Percentiles rank a stretch among this genome's conserved stretches.
phyloP scores from a whole-genome alignment of 2,797 vertebrate genomes.

The Enteromius paludinosus region DNA sequence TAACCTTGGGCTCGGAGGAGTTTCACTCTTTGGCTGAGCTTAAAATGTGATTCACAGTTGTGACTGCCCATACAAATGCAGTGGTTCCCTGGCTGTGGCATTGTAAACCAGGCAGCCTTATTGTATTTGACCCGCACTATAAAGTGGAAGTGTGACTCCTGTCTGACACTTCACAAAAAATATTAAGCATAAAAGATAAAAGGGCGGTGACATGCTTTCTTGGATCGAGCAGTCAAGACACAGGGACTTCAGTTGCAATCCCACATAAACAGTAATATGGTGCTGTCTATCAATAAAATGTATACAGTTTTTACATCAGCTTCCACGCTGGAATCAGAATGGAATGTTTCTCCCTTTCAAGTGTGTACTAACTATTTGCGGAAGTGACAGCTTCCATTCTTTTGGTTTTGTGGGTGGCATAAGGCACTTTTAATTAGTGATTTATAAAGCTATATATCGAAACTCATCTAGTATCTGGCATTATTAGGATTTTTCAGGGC shows the following conservation, averaged over 20 bases:
- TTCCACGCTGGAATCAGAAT: background rate
- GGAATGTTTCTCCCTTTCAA: background rate
- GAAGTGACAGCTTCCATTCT: background rate
- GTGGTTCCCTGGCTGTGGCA: slow-evolving; percentile 51
- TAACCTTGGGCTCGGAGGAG: slow-evolving; percentile 63
- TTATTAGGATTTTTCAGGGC: background rate
- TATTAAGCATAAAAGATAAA: slow-evolving; percentile 23
- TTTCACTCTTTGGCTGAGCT: slow-evolving; percentile 61
- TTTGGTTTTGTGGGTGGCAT: background rate
- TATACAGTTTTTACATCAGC: slow-evolving; percentile 4
- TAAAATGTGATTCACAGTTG: slow-evolving; percentile 65
- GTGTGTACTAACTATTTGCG: background rate
- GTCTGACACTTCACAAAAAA: slow-evolving; percentile 33
- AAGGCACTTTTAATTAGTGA: background rate
- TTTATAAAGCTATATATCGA: background rate
- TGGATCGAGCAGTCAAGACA: slow-evolving; percentile 31
- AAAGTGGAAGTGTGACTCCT: slow-evolving; percentile 35
- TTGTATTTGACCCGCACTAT: slow-evolving; percentile 27
- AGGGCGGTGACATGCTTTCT: slow-evolving; percentile 21
- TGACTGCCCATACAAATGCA: slow-evolving; percentile 65
- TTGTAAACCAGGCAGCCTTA: slow-evolving; percentile 38
- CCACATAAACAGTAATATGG: slow-evolving; percentile 31
- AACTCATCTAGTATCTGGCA: background rate
- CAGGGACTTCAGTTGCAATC: slow-evolving; percentile 10
- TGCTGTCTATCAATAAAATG: slow-evolving; percentile 13